A percentile compares a stretch with the other conserved stretches of the same genome.
Evolutionary conservation across 2,797 vertebrate genomes (phyloP).

Genomic region (Onychomys leucogaster): DNA sequence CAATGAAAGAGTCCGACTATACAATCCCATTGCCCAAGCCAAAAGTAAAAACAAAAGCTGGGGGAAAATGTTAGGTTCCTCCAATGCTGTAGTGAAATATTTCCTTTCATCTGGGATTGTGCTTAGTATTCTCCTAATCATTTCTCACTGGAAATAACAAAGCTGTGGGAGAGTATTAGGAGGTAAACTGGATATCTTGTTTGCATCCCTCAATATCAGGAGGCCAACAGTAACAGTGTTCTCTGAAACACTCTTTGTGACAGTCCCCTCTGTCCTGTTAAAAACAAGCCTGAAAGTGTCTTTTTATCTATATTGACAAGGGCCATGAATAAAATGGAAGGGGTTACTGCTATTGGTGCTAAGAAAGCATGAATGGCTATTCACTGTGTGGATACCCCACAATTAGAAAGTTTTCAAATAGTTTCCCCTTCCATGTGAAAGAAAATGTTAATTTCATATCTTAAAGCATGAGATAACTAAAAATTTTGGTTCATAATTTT

Average conservation of each 20-base stretch:
- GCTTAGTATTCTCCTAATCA: conserved; percentile 81
- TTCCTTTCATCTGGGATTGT: conserved; percentile 84
- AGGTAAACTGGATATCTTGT: conserved; percentile 68
- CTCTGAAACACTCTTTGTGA: neutral
- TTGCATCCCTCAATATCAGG: neutral
- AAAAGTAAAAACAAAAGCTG: conserved; percentile 85
- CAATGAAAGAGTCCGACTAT: neutral
- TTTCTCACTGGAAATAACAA: conserved; percentile 79
- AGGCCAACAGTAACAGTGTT: neutral
- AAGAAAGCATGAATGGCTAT: neutral
- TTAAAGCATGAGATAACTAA: neutral
- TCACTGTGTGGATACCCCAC: neutral
- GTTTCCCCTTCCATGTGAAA: neutral
- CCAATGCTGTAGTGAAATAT: conserved; percentile 82
- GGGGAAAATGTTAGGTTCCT: conserved; percentile 81
- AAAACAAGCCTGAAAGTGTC: neutral
- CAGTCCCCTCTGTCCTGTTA: neutral
- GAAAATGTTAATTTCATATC: neutral
- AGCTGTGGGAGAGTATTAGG: conserved; percentile 80
- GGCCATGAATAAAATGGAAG: neutral
- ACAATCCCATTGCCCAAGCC: conserved; percentile 71
- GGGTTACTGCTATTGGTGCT: neutral
- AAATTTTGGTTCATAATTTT: neutral
- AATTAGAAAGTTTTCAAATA: neutral
- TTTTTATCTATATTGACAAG: neutral